These are phyloP conservation scores for Aphodius sticticus DNA, from an alignment of 2,888 invertebrate species.

Conservation along the genomic window DNA sequence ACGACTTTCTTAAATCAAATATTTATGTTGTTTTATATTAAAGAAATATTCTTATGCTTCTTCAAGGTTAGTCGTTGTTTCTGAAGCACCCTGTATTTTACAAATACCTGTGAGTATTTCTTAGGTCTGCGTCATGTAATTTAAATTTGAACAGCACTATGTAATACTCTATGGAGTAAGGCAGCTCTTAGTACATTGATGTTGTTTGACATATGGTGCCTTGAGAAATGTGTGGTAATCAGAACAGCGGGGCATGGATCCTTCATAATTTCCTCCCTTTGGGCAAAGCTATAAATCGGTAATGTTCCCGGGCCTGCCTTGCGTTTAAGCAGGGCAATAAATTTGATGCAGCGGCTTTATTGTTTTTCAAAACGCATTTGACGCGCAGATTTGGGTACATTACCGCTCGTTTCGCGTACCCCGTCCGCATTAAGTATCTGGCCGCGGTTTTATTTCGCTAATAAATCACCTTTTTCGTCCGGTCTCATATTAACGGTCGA, in stretches of 20 bases:
- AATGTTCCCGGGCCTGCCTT: not conserved
- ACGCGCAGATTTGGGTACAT: constrained; percentile 25
- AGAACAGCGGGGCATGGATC: not conserved
- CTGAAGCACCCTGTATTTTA: too few relatives aligned
- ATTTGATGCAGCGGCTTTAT: constrained; percentile 21
- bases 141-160: too few relatives aligned
- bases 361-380: constrained; percentile 24
- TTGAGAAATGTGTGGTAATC: not conserved
- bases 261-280: not conserved
- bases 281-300: not conserved
- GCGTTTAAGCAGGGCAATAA: not conserved
- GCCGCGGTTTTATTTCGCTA: not conserved
- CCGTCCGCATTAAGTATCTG: constrained; percentile 15
- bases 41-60: too few relatives aligned
- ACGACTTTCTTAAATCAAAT: too few relatives aligned
- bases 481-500: constrained; percentile 19
- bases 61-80: too few relatives aligned
- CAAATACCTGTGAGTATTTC: not conserved
- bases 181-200: not conserved
- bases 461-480: constrained; percentile 22
- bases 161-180: not conserved
- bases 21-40: too few relatives aligned
- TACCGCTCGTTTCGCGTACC: constrained; percentile 11
- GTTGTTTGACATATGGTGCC: too few relatives aligned
- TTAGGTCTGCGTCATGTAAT: not conserved